These are phyloP conservation scores for Strix aluco DNA, from an alignment of 2,113 vertebrate genomes.

Conservation along the genomic window DNA sequence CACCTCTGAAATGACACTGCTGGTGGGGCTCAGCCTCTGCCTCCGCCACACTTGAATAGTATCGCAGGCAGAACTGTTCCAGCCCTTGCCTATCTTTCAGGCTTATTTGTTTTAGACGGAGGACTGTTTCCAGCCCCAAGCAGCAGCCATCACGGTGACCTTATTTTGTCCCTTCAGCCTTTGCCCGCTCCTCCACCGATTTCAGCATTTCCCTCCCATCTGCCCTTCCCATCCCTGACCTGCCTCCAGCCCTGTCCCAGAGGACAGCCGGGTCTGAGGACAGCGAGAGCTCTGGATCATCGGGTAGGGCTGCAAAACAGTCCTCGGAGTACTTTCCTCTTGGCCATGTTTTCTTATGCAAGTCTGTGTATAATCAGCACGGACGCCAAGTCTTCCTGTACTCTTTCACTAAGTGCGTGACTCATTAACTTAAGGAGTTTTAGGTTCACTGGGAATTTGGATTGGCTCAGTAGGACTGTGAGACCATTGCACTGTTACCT, in stretches of 20 bases:
- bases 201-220: background rate
- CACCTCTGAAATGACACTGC: background rate
- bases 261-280: background rate
- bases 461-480: background rate
- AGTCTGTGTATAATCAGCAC: background rate
- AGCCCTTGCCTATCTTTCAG: background rate
- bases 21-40: rapidly evolving
- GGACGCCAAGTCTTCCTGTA: background rate
- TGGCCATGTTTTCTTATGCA: background rate
- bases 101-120: background rate
- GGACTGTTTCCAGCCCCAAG: background rate
- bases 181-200: background rate
- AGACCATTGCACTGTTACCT: background rate
- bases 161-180: background rate
- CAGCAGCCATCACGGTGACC: background rate
- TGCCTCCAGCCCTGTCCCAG: background rate
- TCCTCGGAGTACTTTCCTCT: background rate
- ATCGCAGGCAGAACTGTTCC: background rate
- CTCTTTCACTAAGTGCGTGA: background rate
- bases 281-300: background rate
- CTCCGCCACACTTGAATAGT: rapidly evolving
- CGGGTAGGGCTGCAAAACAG: background rate
- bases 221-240: background rate
- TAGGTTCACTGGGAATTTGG: background rate
- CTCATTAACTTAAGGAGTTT: conserved; percentile 23